Evolutionary conservation across 2,113 vertebrate species (phyloP), one percentile per base, ranked within the genome.

Genomic region (Boleophthalmus pectinirostris): DNA sequence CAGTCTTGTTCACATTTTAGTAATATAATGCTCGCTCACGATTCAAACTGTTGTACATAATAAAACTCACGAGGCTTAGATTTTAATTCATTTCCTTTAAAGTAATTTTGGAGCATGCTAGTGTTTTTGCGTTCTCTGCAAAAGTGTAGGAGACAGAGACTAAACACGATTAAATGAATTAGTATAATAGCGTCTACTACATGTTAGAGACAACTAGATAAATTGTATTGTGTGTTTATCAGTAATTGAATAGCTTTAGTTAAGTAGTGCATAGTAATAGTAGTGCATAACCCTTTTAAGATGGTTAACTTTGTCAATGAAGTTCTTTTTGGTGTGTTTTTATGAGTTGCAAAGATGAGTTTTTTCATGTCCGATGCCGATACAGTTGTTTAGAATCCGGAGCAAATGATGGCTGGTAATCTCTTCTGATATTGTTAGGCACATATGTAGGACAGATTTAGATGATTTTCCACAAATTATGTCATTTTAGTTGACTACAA

Each of bases 11-110:
- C 85, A 90, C 90, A 87, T 92, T 93, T 92, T 89, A 87, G 87
- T 92, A 91, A 92, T 88, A 92, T 88, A 90, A 85, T 85, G 78
- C 88, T 86, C 91, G 89, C 92, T 88, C 92, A 92, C 88, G 84
- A 91, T 91, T 91, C 88, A 92, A 92, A 92, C 91, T 92, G 91
- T 91, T 91, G 91, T 91, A 91, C 89, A 90, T 91, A 92, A 92
- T 92, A 91, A 93, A 93, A 91, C 92, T 93, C 93, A 90, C 13
- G 93, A 92, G 93, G 92, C 90, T 89, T 91, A 78, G 83, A 91
- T 93, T 92, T 93, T 92, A 94, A 93, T 93, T 94, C 92, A 85
- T 87, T 83, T 75, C 74, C 80, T 86, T 93, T 93, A 92, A 93
- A 92, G 93, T 90, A 92, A 93, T 92, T 93, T 93, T 82, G 85